These are phyloP conservation scores for Trichogramma pretiosum DNA, from an alignment of 1,140 invertebrate genomes.

Conservation along the genomic window DNA sequence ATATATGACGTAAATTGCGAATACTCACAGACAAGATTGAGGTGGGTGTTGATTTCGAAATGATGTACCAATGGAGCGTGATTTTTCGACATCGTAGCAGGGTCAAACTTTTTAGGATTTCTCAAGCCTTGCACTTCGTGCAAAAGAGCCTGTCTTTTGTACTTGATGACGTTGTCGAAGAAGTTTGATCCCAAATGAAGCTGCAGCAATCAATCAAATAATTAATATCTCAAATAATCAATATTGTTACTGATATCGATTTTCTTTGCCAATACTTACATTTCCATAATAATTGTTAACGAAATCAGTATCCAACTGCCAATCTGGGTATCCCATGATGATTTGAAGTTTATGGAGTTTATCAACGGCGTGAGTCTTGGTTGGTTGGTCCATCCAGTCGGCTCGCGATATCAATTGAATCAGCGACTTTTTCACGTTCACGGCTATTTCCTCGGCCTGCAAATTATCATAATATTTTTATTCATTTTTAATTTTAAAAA, in stretches of 20 bases:
- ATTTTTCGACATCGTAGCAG: conserved; percentile 10
- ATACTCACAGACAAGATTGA: no score
- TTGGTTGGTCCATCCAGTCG: conserved; percentile 15
- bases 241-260: neutral
- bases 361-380: conserved; percentile 7
- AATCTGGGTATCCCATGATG: conserved; percentile 9
- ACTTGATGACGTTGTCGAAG: conserved; percentile 15
- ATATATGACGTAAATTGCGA: no score
- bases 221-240: neutral
- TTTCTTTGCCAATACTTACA: neutral
- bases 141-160: conserved; percentile 3
- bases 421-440: conserved; percentile 5
- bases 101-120: conserved; percentile 2
- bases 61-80: conserved; percentile 11
- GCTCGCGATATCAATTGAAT: conserved; percentile 4
- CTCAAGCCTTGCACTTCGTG: conserved; percentile 7
- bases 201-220: neutral
- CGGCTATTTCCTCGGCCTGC: conserved; percentile 9
- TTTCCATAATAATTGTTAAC: conserved; percentile 13
- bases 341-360: conserved; percentile 11
- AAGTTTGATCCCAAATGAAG: conserved; percentile 8
- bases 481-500: no score
- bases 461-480: no score
- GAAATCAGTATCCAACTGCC: conserved; percentile 3
- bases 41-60: conserved; percentile 13